These are phyloP conservation scores for Orestias chungarensis DNA, from an alignment of 2,797 vertebrate genomes.

Conservation along the genomic window DNA sequence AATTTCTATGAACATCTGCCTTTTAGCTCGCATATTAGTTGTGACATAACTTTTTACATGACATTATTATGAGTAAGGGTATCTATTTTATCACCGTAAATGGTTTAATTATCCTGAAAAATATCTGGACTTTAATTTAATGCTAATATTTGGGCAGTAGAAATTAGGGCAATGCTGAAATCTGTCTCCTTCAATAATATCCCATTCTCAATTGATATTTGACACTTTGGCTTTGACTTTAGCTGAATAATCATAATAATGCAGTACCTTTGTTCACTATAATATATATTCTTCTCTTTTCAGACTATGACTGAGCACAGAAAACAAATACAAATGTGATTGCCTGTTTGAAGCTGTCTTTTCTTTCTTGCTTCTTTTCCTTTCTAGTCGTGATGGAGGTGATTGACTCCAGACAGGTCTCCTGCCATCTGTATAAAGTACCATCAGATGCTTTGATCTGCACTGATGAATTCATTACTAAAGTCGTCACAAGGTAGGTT, in stretches of 20 bases:
- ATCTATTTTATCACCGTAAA: no score
- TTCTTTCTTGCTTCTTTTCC: constrained; percentile 1
- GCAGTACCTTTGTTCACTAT: not conserved
- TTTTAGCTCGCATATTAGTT: no score
- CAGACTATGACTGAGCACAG: not conserved
- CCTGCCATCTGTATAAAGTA: constrained; percentile 97
- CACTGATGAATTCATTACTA: constrained; percentile 98
- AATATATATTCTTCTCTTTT: not conserved
- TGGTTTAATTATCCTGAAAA: no score
- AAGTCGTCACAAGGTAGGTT: constrained; percentile 94
- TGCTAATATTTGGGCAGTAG: no score
- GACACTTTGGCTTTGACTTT: no score
- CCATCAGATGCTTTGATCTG: constrained; percentile 97
- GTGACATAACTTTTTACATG: no score
- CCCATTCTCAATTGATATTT: no score
- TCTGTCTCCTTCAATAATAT: no score
- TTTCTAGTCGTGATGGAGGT: constrained; percentile 96
- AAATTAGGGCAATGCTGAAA: no score
- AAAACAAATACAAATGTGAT: not conserved
- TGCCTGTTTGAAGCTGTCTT: not conserved
- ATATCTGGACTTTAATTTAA: no score
- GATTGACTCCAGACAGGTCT: constrained; percentile 93
- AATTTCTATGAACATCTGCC: no score
- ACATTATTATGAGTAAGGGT: no score
- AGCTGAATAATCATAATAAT: not conserved